A percentile compares a stretch with the other conserved stretches of the same genome.
These are phyloP conservation scores for Canis aureus DNA, from an alignment of 2,113 vertebrate genomes.

Conservation along the genomic window DNA sequence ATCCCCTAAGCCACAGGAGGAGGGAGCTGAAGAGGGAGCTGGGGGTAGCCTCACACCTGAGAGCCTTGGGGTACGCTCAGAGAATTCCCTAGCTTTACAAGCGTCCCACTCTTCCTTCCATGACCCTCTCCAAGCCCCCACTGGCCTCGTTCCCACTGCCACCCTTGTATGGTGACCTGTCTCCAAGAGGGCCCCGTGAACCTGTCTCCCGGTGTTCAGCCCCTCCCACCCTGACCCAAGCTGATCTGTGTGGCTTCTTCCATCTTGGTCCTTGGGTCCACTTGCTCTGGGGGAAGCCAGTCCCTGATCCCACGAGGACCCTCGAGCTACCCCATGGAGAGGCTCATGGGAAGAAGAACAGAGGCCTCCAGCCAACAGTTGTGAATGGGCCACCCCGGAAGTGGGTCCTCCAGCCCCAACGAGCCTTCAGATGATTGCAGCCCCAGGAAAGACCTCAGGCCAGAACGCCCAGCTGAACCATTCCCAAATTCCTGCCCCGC, in stretches of 20 bases:
- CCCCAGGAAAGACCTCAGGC: not conserved
- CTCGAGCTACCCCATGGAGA: accelerated
- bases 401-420: not conserved
- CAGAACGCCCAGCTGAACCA: not conserved
- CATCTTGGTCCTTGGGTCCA: not conserved
- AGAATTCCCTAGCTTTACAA: not conserved
- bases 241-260: not conserved
- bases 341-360: accelerated
- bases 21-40: not conserved
- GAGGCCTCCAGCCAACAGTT: not conserved
- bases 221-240: accelerated
- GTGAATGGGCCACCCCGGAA: not conserved
- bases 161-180: accelerated
- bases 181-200: not conserved
- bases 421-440: not conserved
- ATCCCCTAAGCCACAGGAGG: not conserved
- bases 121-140: not conserved
- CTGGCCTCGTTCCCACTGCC: too few relatives aligned
- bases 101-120: not conserved
- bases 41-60: not conserved
- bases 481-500: not conserved
- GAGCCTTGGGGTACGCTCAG: not conserved
- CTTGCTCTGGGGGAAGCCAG: not conserved
- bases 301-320: too few relatives aligned
- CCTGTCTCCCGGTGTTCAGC: not conserved